Base-by-base conservation (phyloP, 2,888 invertebrate genomes). In the Branchipolynoe longqiensis region DNA sequence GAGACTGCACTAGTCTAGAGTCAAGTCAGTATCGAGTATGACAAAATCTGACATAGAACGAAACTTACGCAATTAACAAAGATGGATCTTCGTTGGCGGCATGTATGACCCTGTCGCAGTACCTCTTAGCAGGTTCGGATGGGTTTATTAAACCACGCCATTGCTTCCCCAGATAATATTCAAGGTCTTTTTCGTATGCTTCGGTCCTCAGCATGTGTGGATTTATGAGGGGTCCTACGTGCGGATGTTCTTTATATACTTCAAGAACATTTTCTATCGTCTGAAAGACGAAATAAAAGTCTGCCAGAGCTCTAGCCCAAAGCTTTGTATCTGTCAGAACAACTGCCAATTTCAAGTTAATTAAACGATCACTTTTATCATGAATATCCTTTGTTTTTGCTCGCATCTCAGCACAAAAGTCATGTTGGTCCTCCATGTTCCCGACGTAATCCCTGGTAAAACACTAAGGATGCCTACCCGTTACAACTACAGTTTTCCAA, bases 201-300 rank as follows among this genome's bases (percentile, higher is more conserved):
- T 85, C 64, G 0, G 83, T 62, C 25, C 90, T 85, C 28, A 84
- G 84, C 82, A 89, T 82, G n/a, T 87, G 87, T 0, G 85, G 86
- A 22, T 85, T 86, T 56, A 85, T 48, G 33, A 87, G 62, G 3
- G 86, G 58, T 25, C 86, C 83, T 1, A 88, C 56, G 28, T 85
- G 48, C 0, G 84, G 85, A 48, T 89, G 86, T 12, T 87, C 84
- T 54, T 85, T 83, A 28, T 84, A 28, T 62, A 84, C 81, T 2
- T 89, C 87, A 14, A 87, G 31, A 3, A 62, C 84, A 22, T 86
- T 86, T 83, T 90, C 90, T 40, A 90, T 64, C 36, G 89, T 87
- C 40, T 85, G 83, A 78, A 89, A 90, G 14, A 90, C 87, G 64
- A 84, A 83, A 62, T 90, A 89, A 54, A 90, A 89, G 78, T 90